Evolutionary conservation across 2,888 invertebrate species (phyloP), one percentile per base, ranked within the genome.

Genomic region (Megaustenia siamemsis): DNA sequence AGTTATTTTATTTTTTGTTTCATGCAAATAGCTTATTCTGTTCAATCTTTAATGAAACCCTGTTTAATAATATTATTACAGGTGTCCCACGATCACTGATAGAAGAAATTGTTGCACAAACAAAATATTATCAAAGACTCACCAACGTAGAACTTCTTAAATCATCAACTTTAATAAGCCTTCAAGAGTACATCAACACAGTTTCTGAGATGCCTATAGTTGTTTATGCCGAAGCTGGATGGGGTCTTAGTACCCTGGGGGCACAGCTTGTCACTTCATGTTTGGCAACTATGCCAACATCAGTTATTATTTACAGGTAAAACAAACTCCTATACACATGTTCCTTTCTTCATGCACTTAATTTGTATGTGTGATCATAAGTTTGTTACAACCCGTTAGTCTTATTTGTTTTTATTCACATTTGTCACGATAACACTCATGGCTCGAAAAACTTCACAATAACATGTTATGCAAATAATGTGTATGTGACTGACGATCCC

Each of bases 281-380:
- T 71, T 35, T 60, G 21, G 35, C 35, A n/a, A n/a, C 69, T 4
- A 69, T 68, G 69, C 78, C 78, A 32, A 32, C 69, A 28, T 66
- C 83, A 15, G 35, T 84, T 28, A 49, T 84, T 45, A 79, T 84
- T 35, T 84, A 84, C 73, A 78, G 83, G 83, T 84, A 73, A n/a
- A n/a, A n/a, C n/a, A n/a, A n/a, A n/a, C n/a, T n/a, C n/a, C n/a
- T n/a, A n/a, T n/a, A n/a, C n/a, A n/a, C n/a, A n/a, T n/a, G n/a
- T n/a, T n/a, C n/a, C n/a, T n/a, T n/a, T n/a, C n/a, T n/a, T n/a
- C n/a, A n/a, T n/a, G n/a, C n/a, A n/a, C n/a, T n/a, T n/a, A n/a
- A n/a, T n/a, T n/a, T n/a, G n/a, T n/a, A n/a, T n/a, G n/a, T n/a
- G n/a, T n/a, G n/a, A n/a, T n/a, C n/a, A n/a, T n/a, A n/a, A n/a